Conservation (phyloP, 37 sponge, comb jelly and placozoan species). For the Cliona cf. orientalis region DNA sequence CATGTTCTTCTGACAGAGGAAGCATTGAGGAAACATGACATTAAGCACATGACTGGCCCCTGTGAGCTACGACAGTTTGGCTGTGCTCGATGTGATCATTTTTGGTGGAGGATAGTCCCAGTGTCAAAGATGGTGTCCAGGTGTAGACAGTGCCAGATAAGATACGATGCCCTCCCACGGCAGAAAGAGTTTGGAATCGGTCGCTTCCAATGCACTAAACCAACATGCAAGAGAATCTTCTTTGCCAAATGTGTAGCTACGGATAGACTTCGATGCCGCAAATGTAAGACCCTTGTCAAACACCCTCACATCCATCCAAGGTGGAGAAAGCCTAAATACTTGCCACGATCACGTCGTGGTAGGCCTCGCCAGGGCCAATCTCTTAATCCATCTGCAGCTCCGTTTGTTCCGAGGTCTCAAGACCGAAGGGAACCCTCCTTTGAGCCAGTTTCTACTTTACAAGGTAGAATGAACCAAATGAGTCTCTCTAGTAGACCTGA, state of each 20-base stretch:
- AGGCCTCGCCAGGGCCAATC: too few relatives aligned
- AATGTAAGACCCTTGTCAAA: neutral
- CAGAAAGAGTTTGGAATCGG: conserved; percentile 42
- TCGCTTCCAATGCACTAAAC: conserved; percentile 6
- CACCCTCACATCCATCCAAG: conserved; percentile 10
- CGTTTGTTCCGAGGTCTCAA: neutral
- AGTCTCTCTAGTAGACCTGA: neutral
- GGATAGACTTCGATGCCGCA: neutral
- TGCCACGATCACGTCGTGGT: too few relatives aligned
- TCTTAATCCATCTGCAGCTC: neutral
- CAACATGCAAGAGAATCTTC: conserved; percentile 23
- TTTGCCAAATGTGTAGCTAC: neutral
- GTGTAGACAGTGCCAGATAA: conserved; percentile 23
- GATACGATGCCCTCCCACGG: conserved; percentile 45
- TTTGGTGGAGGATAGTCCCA: conserved; percentile 38
- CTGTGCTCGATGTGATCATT: conserved; percentile 19
- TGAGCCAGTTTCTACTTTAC: too few relatives aligned
- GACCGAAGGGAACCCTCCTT: neutral
- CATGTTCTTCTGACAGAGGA: neutral
- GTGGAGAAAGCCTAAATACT: neutral
- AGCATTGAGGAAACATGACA: neutral
- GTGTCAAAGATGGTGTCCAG: conserved; percentile 29
- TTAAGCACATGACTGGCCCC: neutral
- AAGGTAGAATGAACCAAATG: too few relatives aligned
- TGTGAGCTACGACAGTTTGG: conserved; percentile 37